Evolutionary conservation across 2,888 invertebrate species (phyloP), one percentile per base, ranked within the genome.

Genomic region (Meganola albula): DNA sequence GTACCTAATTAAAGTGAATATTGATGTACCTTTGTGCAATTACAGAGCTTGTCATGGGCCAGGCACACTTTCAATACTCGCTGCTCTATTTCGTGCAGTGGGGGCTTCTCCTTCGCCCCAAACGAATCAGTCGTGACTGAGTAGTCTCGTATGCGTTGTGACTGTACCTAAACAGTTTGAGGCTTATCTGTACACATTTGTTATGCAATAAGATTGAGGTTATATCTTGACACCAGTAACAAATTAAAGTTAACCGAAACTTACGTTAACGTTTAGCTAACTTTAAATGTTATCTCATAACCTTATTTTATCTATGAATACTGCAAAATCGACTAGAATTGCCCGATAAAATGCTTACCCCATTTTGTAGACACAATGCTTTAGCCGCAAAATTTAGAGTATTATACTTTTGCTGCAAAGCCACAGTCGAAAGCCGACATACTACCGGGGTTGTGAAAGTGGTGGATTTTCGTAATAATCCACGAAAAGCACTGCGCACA

Each of bases 1-100:
- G 55, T 59, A 53, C 16, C n/a, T n/a, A n/a, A n/a, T 34, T 38
- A 48, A 65, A 60, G 55, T 66, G 75, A 79, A 79, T 64, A 60
- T 63, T 54, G 43, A 63, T 57, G 69, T 91, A 96, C 96, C 95
- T 96, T 93, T 57, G 91, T 90, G 52, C 91, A 90, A 57, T 91
- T 90, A n/a, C n/a, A n/a, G 63, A 96, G 90, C 91, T 97, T 97
- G 89, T 97, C 96, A 87, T 93, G 96, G 46, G 93, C 90, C 58
- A 90, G 88, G 82, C 96, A 91, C 65, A 96, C 95, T 90, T 94
- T 92, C 68, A 97, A 77, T 40, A 97, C 95, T 65, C 96, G 91
- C 40, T 92, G 90, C 74, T 90, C 87, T 58, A 96, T 91, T 68
- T 92, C 89, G 64, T 90, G 86, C 63, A 87, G 72, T 24, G 90